These are phyloP conservation scores for Chymomyza fuscimana DNA, from an alignment of 2,888 invertebrate species.

Conservation along the genomic window DNA sequence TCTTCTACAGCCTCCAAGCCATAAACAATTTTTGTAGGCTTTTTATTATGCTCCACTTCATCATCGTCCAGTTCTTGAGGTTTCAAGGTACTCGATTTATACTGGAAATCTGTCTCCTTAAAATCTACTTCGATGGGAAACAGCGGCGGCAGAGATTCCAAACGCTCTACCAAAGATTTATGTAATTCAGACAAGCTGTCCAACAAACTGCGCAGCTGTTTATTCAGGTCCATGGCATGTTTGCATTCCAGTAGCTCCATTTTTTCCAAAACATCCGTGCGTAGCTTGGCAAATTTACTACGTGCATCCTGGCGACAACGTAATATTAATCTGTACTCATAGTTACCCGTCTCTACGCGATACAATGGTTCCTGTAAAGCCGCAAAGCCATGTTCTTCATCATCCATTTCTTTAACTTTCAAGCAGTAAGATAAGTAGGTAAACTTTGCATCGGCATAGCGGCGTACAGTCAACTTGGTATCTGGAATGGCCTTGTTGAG, in stretches of 20 bases:
- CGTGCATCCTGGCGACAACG: slow-evolving; percentile 98
- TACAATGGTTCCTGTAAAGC: slow-evolving; percentile 97
- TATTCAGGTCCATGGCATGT: slow-evolving; percentile 97
- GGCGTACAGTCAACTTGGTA: slow-evolving; percentile 96
- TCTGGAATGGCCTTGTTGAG: slow-evolving; percentile 99
- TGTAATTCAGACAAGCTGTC: slow-evolving; percentile 88
- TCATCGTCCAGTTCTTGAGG: slow-evolving; percentile 77
- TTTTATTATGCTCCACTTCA: slow-evolving; percentile 58
- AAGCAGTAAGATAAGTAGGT: slow-evolving; percentile 99
- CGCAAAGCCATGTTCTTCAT: slow-evolving; percentile 97
- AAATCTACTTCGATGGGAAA: slow-evolving; percentile 98
- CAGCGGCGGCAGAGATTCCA: slow-evolving; percentile 87
- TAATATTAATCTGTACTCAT: slow-evolving; percentile 97
- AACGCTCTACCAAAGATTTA: slow-evolving; percentile 86
- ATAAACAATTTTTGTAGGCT: slow-evolving; percentile 49
- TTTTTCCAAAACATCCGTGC: slow-evolving; percentile 96
- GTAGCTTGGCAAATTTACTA: slow-evolving; percentile 88
- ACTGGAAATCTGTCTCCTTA: slow-evolving; percentile 94
- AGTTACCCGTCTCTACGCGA: slow-evolving; percentile 99
- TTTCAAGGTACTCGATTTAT: slow-evolving; percentile 82
- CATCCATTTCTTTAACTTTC: slow-evolving; percentile 99
- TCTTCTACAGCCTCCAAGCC: slow-evolving; percentile 75
- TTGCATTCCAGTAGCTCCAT: slow-evolving; percentile 98
- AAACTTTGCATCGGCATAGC: slow-evolving; percentile 99
- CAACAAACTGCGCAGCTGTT: slow-evolving; percentile 90